A percentile compares a stretch with the other conserved stretches of the same genome.
Conservation (phyloP, 2,888 invertebrate species). For the Melangyna quadrimaculata region DNA sequence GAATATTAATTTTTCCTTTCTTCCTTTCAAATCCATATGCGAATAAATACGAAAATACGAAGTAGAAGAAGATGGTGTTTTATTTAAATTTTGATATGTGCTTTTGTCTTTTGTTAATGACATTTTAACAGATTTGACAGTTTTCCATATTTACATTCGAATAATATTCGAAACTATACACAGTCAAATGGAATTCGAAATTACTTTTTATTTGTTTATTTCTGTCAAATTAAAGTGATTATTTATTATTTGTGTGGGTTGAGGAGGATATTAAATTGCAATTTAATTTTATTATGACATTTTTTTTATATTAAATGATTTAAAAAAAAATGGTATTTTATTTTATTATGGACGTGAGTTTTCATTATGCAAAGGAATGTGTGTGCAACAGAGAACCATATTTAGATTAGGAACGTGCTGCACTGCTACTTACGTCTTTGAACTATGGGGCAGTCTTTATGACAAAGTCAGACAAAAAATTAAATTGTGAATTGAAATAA, state of each 20-base stretch:
- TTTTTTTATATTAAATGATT: not conserved
- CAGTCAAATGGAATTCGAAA: constrained; percentile 19
- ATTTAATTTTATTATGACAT: constrained; percentile 6
- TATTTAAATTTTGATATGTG: not conserved
- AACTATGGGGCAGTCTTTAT: not conserved
- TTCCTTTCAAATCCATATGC: constrained; percentile 37
- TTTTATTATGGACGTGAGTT: not conserved
- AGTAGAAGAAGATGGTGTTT: not conserved
- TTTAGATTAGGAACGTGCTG: constrained; percentile 1
- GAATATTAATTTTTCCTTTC: constrained; percentile 63
- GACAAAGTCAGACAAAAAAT: not conserved
- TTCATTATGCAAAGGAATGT: constrained; percentile 20
- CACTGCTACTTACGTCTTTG: not conserved
- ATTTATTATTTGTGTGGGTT: not conserved
- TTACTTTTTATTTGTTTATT: not conserved
- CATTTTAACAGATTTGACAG: constrained; percentile 20
- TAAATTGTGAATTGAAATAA: not conserved
- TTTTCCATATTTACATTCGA: constrained; percentile 1
- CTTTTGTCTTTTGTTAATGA: constrained; percentile 27
- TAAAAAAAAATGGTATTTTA: not conserved
- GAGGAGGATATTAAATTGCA: not conserved
- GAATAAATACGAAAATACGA: no score
- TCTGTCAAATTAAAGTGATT: not conserved
- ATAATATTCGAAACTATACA: constrained; percentile 2
- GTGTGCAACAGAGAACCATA: constrained; percentile 1